These are phyloP conservation scores for Agrochola circellaris DNA, from an alignment of 2,888 invertebrate species.

Conservation along the genomic window DNA sequence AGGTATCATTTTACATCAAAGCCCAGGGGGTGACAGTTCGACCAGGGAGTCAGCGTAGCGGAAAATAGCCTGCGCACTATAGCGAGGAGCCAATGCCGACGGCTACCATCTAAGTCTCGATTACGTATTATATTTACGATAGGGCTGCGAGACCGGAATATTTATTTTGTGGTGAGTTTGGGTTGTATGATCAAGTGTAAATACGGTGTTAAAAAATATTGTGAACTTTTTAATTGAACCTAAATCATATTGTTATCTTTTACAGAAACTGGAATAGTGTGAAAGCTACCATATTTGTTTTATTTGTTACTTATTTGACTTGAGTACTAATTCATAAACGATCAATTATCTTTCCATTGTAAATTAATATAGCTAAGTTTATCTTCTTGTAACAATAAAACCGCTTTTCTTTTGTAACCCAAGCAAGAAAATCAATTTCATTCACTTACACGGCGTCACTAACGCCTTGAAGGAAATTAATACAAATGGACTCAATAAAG, in stretches of 20 bases:
- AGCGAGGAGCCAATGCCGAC: constrained; percentile 48
- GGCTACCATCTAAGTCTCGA: constrained; percentile 55
- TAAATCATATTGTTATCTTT: neutral
- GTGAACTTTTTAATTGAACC: neutral
- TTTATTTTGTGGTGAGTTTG: constrained; percentile 30
- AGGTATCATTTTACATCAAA: constrained; percentile 75
- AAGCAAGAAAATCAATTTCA: constrained; percentile 53
- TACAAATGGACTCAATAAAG: constrained; percentile 68
- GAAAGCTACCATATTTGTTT: neutral
- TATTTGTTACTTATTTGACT: neutral
- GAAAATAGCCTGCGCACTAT: constrained; percentile 77
- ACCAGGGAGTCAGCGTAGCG: constrained; percentile 72
- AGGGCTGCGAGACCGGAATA: constrained; percentile 45
- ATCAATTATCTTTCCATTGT: neutral
- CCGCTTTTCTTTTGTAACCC: constrained; percentile 6
- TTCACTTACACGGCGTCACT: constrained; percentile 47
- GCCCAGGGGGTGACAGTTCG: constrained; percentile 66
- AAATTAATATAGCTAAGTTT: constrained; percentile 2
- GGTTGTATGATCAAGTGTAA: neutral
- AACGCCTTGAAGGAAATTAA: constrained; percentile 58
- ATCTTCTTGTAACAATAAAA: constrained; percentile 10
- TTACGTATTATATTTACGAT: constrained; percentile 60
- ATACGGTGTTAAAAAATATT: neutral
- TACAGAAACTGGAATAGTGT: neutral
- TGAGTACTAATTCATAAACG: neutral